Base-by-base conservation (phyloP, 1,140 invertebrate species). In the Caenorhabditis briggsae region DNA sequence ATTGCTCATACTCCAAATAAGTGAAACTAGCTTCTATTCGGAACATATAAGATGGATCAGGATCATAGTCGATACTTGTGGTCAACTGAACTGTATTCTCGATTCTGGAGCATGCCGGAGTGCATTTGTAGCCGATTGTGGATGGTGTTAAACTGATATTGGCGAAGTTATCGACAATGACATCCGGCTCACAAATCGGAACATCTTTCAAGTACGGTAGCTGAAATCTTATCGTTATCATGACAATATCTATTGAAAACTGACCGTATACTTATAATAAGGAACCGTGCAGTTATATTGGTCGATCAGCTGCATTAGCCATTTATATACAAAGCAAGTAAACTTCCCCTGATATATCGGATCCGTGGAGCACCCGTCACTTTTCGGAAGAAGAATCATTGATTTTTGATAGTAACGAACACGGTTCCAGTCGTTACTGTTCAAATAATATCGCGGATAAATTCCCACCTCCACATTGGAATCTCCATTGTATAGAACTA, bases 1-100 rank as follows among this genome's bases (percentile, higher is more conserved):
- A 86, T 48, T 86, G 55, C n/a, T 82, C 78, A 43, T 86, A 86
- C 25, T 86, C 85, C 78, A 86, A 55, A 41, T 86, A 70, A 64
- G 50, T 86, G 50, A 86, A 86, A 8, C 64, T 78, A 5, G 64
- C 59, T 70, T 86, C 85, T 6, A 86, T 82, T 16, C 85, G 53
- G 23, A 86, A 86, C 50, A 58, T 46, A 55, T 86, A 86, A 2
- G 50, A 25, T 9, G 55, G 85, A 55, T 86, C 33, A 7, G 64
- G n/a, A 41, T 48, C 46, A 55, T 43, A 33, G 43, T 86, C 85
- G 1, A 74, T 74, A 6, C 64, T 82, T 2, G 85, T 78, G 2
- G 85, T 82, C 11, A 83, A 41, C 64, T 58, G 56, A n/a, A 82
- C 55, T 8, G 74, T 70, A 59, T 86, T 86, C 23, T 82, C 74